Conservation (phyloP, 2,888 invertebrate genomes). For the Cryptocheilus praepositus region DNA sequence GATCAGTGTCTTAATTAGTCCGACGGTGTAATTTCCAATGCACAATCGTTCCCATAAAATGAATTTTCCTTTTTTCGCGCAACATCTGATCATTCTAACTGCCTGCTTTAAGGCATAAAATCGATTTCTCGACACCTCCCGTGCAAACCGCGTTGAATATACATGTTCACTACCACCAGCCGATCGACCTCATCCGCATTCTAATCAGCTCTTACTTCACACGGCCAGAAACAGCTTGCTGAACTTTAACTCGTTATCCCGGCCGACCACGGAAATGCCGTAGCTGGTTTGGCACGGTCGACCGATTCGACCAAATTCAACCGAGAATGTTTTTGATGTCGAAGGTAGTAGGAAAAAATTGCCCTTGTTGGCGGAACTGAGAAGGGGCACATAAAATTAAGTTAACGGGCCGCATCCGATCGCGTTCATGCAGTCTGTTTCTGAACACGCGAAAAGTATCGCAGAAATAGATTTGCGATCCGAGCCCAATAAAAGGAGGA, state of each 20-base stretch:
- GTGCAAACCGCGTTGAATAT: constrained; percentile 56
- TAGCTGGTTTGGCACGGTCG: constrained; percentile 46
- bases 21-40: too few relatives aligned
- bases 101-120: constrained; percentile 44
- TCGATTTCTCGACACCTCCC: constrained; percentile 52
- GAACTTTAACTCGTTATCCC: constrained; percentile 63
- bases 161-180: constrained; percentile 52
- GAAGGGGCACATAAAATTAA: too few relatives aligned
- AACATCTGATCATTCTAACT: constrained; percentile 26
- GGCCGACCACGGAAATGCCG: constrained; percentile 51
- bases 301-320: constrained; percentile 43
- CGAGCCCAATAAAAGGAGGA: too few relatives aligned
- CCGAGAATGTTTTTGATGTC: constrained; percentile 47
- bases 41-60: constrained; percentile 34
- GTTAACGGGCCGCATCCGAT: too few relatives aligned
- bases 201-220: constrained; percentile 63
- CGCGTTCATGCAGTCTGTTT: too few relatives aligned
- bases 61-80: constrained; percentile 40
- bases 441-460: too few relatives aligned
- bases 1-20: too few relatives aligned
- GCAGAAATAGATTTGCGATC: too few relatives aligned
- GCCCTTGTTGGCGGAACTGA: too few relatives aligned
- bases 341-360: constrained; percentile 1
- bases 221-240: constrained; percentile 62
- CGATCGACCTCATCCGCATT: constrained; percentile 63